phyloP scores from a whole-genome alignment of 2,888 invertebrate species.

The Quadriops clusia region DNA sequence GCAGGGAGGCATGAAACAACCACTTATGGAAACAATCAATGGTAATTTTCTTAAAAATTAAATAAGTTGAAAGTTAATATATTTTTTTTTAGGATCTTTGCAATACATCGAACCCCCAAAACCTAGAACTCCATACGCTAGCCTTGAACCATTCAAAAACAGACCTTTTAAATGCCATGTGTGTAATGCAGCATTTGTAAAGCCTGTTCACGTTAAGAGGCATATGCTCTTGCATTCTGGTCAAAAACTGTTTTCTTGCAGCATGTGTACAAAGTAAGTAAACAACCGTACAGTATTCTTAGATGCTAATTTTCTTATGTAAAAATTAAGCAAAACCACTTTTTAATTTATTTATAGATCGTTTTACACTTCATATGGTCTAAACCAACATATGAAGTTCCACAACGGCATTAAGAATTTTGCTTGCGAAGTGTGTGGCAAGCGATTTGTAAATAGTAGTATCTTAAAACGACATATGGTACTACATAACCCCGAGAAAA shows the following conservation, averaged over 20 bases:
- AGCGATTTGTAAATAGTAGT: conserved; percentile 30
- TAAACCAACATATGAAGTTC: conserved; percentile 28
- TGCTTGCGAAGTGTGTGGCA: conserved; percentile 32
- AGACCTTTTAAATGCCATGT: conserved; percentile 38
- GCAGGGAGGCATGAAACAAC: conserved; percentile 17
- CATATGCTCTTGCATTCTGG: conserved; percentile 31
- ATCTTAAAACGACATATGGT: conserved; percentile 32
- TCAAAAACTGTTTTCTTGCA: conserved; percentile 31
- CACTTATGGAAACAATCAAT: conserved; percentile 19
- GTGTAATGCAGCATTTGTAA: conserved; percentile 40
- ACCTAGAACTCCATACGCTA: conserved; percentile 16
- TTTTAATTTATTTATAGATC: conserved; percentile 20
- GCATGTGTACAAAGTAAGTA: conserved; percentile 29
- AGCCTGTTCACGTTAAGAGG: conserved; percentile 44
- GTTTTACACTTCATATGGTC: conserved; percentile 23
- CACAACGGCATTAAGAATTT: conserved; percentile 31
- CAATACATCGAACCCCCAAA: no score
- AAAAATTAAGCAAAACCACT: conserved; percentile 4
- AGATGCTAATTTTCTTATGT: neutral
- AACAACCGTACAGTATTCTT: neutral
- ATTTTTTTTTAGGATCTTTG: conserved; percentile 19
- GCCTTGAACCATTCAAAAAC: conserved; percentile 16
- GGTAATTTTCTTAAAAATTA: conserved; percentile 13
- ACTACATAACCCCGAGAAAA: conserved; percentile 35
- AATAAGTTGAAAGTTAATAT: conserved; percentile 6